Conservation (phyloP, 2,113 vertebrate genomes). For the Ageneiosus marmoratus region DNA sequence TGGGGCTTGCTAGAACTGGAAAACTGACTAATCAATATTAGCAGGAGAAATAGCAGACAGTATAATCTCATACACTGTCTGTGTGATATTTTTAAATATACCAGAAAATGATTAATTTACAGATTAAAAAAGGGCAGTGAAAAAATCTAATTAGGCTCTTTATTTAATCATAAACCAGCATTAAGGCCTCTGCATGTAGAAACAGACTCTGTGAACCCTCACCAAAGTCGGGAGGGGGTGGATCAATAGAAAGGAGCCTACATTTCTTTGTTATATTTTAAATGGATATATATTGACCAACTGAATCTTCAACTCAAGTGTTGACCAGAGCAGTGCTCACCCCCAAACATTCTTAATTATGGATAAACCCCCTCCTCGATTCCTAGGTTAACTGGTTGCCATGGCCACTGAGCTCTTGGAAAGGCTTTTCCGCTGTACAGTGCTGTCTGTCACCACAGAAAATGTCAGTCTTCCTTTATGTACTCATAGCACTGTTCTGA, state of each 20-base stretch:
- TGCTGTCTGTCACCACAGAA: slow-evolving; percentile 50
- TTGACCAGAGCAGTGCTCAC: slow-evolving; percentile 22
- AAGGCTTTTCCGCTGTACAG: slow-evolving; percentile 45
- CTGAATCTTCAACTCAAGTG: slow-evolving; percentile 13
- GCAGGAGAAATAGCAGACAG: not conserved
- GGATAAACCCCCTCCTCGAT: slow-evolving; percentile 46
- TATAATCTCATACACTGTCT: not conserved
- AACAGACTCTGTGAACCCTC: not conserved
- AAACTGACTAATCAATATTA: slow-evolving; percentile 3
- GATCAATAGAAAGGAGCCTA: slow-evolving; percentile 13
- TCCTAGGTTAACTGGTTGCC: slow-evolving; percentile 58
- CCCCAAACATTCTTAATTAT: slow-evolving; percentile 59
- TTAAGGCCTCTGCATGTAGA: not conserved
- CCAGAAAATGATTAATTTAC: not conserved
- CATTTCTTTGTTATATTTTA: not conserved
- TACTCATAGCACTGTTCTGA: slow-evolving; percentile 23
- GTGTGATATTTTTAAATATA: not conserved
- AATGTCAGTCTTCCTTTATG: slow-evolving; percentile 56
- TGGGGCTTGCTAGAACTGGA: not conserved
- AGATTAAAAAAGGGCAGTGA: not conserved
- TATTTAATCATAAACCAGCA: slow-evolving; percentile 4
- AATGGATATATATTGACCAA: slow-evolving; percentile 8
- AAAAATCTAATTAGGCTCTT: slow-evolving; percentile 24
- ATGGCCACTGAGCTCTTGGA: slow-evolving; percentile 58
- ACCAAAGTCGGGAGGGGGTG: not conserved